These are phyloP conservation scores for Ruditapes philippinarum DNA, from an alignment of 1,140 invertebrate genomes.

Conservation along the genomic window DNA sequence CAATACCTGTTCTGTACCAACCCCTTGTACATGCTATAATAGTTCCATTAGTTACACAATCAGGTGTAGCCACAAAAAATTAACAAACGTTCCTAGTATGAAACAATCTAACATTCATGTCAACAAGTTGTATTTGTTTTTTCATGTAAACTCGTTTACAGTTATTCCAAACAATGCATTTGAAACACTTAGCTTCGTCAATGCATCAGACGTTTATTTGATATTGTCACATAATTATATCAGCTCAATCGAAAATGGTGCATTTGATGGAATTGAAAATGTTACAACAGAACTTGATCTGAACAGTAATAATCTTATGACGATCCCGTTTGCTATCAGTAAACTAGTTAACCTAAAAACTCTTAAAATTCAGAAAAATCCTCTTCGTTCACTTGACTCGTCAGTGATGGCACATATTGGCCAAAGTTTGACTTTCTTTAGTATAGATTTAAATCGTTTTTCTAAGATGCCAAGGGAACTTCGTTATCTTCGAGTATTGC, in stretches of 20 bases:
- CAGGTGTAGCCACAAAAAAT: background rate
- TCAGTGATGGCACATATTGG: background rate
- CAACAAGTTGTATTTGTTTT: background rate
- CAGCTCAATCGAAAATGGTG: background rate
- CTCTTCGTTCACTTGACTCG: background rate
- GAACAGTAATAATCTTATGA: background rate
- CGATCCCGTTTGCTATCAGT: background rate
- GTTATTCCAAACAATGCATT: background rate
- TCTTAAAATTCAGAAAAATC: background rate
- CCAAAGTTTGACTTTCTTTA: background rate
- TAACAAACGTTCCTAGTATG: background rate
- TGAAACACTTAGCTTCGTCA: background rate
- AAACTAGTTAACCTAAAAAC: background rate
- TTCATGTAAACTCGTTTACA: background rate
- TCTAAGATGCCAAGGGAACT: background rate
- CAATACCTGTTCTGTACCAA: background rate
- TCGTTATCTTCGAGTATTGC: background rate
- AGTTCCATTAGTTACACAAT: background rate
- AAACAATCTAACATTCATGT: background rate
- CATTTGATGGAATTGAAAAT: background rate
- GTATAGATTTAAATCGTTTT: background rate
- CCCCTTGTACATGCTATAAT: background rate
- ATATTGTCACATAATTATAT: background rate
- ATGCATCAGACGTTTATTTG: background rate
- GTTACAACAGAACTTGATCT: background rate